Evolutionary conservation across 35 echinoderm and acorn worm species (phyloP).

Genomic region (Patiria miniata): DNA sequence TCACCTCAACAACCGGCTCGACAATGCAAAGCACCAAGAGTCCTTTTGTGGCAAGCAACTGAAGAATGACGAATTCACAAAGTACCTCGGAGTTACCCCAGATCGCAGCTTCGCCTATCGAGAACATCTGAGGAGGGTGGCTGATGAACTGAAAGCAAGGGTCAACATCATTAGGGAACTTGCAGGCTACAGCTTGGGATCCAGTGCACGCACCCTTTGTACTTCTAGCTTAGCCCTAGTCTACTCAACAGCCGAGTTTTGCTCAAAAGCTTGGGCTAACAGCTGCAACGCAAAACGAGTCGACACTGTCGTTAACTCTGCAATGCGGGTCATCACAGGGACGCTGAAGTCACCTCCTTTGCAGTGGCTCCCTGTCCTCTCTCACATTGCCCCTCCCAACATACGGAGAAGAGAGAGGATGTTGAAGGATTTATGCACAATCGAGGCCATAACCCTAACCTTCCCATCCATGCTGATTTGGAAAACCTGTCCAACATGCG

Average conservation of each 20-base stretch:
- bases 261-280: neutral
- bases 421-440: too few species aligned
- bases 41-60: conserved; percentile 19
- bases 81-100: neutral
- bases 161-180: neutral
- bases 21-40: conserved; percentile 18
- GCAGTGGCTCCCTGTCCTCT: neutral
- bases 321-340: conserved; percentile 3
- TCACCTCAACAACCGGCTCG: too few species aligned
- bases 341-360: neutral
- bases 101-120: conserved; percentile 10
- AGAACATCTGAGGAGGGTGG: conserved; percentile 10
- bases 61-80: neutral
- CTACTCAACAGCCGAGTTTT: conserved; percentile 4
- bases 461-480: too few species aligned
- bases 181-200: neutral
- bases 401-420: too few species aligned
- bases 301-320: neutral
- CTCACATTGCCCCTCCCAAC: neutral
- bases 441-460: too few species aligned
- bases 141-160: conserved; percentile 5
- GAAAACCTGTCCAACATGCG: too few species aligned
- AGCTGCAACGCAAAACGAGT: neutral
- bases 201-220: neutral
- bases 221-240: neutral